Percentiles rank a stretch among this genome's conserved stretches.
Conservation (phyloP, 1,140 invertebrate genomes). For the Drosophila neocordata region DNA sequence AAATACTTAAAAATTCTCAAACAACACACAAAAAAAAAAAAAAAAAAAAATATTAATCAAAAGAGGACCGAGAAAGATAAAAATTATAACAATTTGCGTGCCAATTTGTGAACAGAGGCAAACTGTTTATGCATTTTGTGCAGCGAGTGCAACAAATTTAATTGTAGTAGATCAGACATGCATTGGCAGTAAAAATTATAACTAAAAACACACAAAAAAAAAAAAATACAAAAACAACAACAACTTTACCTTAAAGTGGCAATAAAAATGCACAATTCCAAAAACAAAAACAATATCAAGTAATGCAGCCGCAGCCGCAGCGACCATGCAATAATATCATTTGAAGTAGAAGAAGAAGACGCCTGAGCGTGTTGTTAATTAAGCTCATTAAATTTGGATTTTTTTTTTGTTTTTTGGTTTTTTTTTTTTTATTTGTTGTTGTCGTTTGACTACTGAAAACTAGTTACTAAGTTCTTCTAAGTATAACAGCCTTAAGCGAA, state of each 20-base stretch:
- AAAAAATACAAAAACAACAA: slow-evolving; percentile 33
- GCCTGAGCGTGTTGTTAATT: slow-evolving; percentile 71
- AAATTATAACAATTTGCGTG: slow-evolving; percentile 66
- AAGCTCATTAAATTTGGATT: slow-evolving; percentile 59
- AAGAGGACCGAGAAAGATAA: neutral
- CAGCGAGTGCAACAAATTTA: slow-evolving; percentile 79
- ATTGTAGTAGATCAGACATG: slow-evolving; percentile 74
- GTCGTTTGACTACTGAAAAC: slow-evolving; percentile 40
- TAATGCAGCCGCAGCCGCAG: slow-evolving; percentile 48
- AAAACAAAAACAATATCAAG: slow-evolving; percentile 42
- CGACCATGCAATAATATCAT: slow-evolving; percentile 69
- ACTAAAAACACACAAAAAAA: slow-evolving; percentile 40
- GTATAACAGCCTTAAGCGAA: slow-evolving; percentile 19
- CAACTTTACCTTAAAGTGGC: slow-evolving; percentile 67
- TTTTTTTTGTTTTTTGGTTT: neutral
- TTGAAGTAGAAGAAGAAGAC: slow-evolving; percentile 30
- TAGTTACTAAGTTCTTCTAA: slow-evolving; percentile 31
- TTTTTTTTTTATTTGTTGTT: slow-evolving; percentile 56
- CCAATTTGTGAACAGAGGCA: slow-evolving; percentile 63
- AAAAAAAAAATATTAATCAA: too few species aligned
- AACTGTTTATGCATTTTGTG: slow-evolving; percentile 79
- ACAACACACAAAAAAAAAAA: neutral
- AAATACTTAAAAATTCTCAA: slow-evolving; percentile 4
- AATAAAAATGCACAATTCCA: slow-evolving; percentile 76
- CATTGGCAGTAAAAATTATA: slow-evolving; percentile 74